Evolutionary conservation across 2,113 vertebrate genomes (phyloP).

Genomic region (Brienomyrus longianalis): DNA sequence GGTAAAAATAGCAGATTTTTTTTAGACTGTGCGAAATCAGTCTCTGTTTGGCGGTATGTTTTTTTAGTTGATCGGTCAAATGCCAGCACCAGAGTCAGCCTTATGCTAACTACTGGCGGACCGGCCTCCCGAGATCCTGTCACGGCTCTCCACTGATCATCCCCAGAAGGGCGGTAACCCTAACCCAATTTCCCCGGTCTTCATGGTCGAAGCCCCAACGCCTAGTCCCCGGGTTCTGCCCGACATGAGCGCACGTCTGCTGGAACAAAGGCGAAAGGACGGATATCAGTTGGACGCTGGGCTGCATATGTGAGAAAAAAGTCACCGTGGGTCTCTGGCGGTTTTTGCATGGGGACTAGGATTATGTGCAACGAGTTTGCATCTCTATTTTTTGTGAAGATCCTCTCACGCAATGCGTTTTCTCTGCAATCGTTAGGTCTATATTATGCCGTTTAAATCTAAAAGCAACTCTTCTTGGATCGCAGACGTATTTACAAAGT

Average conservation of each 20-base stretch:
- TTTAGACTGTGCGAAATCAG: not conserved
- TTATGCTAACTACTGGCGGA: not conserved
- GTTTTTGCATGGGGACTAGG: not conserved
- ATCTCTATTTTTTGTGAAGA: not conserved
- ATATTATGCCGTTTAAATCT: not conserved
- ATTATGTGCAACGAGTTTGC: not conserved
- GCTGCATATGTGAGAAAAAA: not conserved
- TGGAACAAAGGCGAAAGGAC: not conserved
- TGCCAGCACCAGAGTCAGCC: not conserved
- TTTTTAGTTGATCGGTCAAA: not conserved
- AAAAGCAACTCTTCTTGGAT: not conserved
- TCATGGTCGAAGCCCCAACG: not conserved
- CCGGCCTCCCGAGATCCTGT: not conserved
- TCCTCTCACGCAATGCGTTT: not conserved
- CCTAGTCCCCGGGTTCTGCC: not conserved
- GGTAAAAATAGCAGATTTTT: not conserved
- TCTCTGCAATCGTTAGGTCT: not conserved
- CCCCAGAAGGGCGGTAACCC: not conserved
- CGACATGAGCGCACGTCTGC: constrained; percentile 6
- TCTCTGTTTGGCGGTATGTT: not conserved
- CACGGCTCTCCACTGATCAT: not conserved
- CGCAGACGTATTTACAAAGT: not conserved
- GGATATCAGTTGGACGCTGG: not conserved
- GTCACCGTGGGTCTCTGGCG: not conserved
- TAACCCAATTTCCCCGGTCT: not conserved